Evolutionary conservation across 2,888 invertebrate species (phyloP).

Genomic region (Caenorhabditis japonica): DNA sequence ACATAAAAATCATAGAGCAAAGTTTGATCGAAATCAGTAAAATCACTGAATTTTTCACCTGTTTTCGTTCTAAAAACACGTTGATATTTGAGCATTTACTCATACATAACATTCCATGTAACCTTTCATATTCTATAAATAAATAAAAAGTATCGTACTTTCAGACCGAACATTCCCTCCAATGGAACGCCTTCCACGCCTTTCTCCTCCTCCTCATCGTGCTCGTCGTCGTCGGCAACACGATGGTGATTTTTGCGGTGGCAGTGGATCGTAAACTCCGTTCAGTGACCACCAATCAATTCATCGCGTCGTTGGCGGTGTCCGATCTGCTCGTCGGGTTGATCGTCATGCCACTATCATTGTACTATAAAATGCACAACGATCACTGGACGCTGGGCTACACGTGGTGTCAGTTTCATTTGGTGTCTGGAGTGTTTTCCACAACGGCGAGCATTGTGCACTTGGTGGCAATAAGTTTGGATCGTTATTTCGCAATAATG

Average conservation of each 20-base stretch:
- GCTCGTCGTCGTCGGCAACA: constrained; percentile 62
- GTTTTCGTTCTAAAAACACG: too few relatives aligned
- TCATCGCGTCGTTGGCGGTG: constrained; percentile 68
- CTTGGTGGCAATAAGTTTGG: constrained; percentile 70
- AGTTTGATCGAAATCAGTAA: too few relatives aligned
- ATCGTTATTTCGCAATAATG: constrained; percentile 72
- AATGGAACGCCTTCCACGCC: constrained; percentile 52
- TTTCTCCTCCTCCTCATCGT: constrained; percentile 61
- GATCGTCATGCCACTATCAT: constrained; percentile 69
- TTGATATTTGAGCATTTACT: too few relatives aligned
- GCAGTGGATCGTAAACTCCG: constrained; percentile 63
- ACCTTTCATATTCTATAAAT: too few relatives aligned
- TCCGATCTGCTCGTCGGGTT: constrained; percentile 70
- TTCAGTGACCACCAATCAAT: constrained; percentile 69
- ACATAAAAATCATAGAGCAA: too few relatives aligned
- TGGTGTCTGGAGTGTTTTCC: constrained; percentile 67
- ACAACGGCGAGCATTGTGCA: constrained; percentile 72
- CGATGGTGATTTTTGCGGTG: constrained; percentile 63
- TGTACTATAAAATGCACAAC: constrained; percentile 67
- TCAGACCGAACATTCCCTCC: constrained; percentile 17
- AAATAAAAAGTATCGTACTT: too few relatives aligned
- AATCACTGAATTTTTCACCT: too few relatives aligned
- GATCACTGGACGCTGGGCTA: constrained; percentile 67
- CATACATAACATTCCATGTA: too few relatives aligned
- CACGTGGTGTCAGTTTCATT: constrained; percentile 66